These are phyloP conservation scores for Drosophila pseudoobscura DNA, from an alignment of 1,140 invertebrate species.

Conservation along the genomic window DNA sequence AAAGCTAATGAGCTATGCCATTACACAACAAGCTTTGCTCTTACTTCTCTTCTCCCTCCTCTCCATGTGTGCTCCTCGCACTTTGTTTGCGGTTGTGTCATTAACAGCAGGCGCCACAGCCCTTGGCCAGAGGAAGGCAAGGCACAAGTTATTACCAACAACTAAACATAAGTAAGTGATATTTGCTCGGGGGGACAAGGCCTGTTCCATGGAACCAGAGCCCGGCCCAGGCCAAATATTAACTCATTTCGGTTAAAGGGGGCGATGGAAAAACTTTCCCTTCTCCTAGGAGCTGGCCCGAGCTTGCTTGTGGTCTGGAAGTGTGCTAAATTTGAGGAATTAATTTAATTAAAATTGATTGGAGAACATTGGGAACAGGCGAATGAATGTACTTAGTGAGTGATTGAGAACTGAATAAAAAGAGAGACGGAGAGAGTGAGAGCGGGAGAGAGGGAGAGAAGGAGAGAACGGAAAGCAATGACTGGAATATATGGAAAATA, in stretches of 20 bases:
- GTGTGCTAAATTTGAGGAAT: slow-evolving; percentile 46
- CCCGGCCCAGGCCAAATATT: slow-evolving; percentile 60
- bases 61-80: slow-evolving; percentile 49
- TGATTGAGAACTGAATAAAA: no score
- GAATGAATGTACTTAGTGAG: slow-evolving; percentile 1
- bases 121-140: slow-evolving; percentile 48
- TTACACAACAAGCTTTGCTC: slow-evolving; percentile 60
- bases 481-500: slow-evolving; percentile 12
- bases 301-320: slow-evolving; percentile 23
- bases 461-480: slow-evolving; percentile 6
- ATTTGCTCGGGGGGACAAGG: slow-evolving; percentile 56
- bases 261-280: slow-evolving; percentile 58
- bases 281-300: slow-evolving; percentile 28
- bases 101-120: slow-evolving; percentile 76
- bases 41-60: not conserved
- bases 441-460: not conserved
- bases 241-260: slow-evolving; percentile 71
- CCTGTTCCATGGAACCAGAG: slow-evolving; percentile 35
- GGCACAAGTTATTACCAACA: slow-evolving; percentile 69
- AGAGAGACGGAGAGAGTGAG: not conserved
- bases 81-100: slow-evolving; percentile 81
- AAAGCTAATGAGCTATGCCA: slow-evolving; percentile 82
- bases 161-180: slow-evolving; percentile 76
- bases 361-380: slow-evolving; percentile 54
- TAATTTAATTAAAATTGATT: slow-evolving; percentile 80